Percentiles rank a stretch among this genome's conserved stretches.
phyloP scores from a whole-genome alignment of 2,113 vertebrate genomes.

The Microcebus tavaratra region DNA sequence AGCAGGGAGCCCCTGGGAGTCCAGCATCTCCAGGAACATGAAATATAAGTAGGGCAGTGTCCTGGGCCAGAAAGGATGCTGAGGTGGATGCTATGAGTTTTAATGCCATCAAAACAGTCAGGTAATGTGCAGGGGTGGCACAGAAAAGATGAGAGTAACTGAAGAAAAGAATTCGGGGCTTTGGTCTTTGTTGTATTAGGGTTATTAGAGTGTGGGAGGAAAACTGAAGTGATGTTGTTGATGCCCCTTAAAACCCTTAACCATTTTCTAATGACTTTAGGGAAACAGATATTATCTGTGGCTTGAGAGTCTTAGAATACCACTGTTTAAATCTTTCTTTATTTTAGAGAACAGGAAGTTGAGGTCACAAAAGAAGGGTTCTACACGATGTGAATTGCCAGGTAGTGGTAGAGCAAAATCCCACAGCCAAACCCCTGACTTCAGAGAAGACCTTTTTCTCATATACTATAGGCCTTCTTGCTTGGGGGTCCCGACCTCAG shows the following conservation, averaged over 20 bases:
- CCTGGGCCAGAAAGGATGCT: background rate
- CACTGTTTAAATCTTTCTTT: background rate
- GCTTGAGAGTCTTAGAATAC: background rate
- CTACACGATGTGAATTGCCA: fast-evolving
- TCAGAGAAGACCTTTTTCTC: background rate
- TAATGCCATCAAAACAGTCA: background rate
- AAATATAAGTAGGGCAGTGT: background rate
- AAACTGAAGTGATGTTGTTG: background rate
- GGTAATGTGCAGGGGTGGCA: too few relatives aligned
- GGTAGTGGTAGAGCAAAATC: background rate
- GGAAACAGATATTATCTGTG: background rate
- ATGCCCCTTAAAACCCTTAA: background rate
- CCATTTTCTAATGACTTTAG: background rate
- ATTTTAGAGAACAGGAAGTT: background rate
- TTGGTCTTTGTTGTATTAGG: background rate
- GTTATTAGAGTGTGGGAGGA: background rate
- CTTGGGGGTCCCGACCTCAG: too few relatives aligned
- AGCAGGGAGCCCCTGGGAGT: background rate
- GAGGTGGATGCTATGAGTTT: background rate
- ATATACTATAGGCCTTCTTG: background rate
- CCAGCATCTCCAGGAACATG: background rate
- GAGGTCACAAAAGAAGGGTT: background rate
- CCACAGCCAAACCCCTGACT: background rate
- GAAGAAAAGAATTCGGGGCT: background rate
- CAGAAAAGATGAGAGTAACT: background rate